phyloP scores from a whole-genome alignment of 2,888 invertebrate genomes.

The Ephialtes manifestator region DNA sequence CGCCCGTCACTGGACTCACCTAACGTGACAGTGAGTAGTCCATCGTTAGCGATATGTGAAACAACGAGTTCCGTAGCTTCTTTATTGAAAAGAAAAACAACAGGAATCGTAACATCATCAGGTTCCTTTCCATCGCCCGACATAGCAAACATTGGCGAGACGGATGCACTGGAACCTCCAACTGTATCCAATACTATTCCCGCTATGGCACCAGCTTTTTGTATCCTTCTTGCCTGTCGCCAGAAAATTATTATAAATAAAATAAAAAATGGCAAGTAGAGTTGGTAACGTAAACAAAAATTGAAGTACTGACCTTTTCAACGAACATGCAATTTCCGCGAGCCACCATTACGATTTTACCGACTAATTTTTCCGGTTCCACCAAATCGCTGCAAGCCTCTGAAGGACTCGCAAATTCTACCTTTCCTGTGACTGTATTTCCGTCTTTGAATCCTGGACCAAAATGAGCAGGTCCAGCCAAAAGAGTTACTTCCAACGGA shows the following conservation, averaged over 20 bases:
- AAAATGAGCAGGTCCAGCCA: slow-evolving; percentile 97
- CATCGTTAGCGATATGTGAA: slow-evolving; percentile 85
- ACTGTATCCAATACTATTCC: slow-evolving; percentile 96
- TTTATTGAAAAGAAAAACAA: slow-evolving; percentile 95
- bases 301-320: slow-evolving; percentile 90
- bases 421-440: slow-evolving; percentile 89
- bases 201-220: slow-evolving; percentile 93
- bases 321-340: slow-evolving; percentile 98
- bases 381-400: slow-evolving; percentile 89
- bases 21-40: slow-evolving; percentile 80
- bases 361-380: slow-evolving; percentile 88
- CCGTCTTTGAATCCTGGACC: slow-evolving; percentile 91
- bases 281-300: background rate
- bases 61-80: slow-evolving; percentile 91
- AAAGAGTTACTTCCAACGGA: slow-evolving; percentile 85
- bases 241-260: slow-evolving; percentile 14
- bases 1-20: slow-evolving; percentile 78
- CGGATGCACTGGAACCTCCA: slow-evolving; percentile 91
- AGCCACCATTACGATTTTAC: slow-evolving; percentile 94
- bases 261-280: background rate
- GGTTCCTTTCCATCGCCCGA: slow-evolving; percentile 93
- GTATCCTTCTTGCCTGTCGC: slow-evolving; percentile 91
- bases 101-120: slow-evolving; percentile 94
- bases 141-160: slow-evolving; percentile 97
- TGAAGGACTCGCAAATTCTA: slow-evolving; percentile 90